Base-by-base conservation (phyloP, 2,113 vertebrate genomes). In the Neoarius graeffei region DNA sequence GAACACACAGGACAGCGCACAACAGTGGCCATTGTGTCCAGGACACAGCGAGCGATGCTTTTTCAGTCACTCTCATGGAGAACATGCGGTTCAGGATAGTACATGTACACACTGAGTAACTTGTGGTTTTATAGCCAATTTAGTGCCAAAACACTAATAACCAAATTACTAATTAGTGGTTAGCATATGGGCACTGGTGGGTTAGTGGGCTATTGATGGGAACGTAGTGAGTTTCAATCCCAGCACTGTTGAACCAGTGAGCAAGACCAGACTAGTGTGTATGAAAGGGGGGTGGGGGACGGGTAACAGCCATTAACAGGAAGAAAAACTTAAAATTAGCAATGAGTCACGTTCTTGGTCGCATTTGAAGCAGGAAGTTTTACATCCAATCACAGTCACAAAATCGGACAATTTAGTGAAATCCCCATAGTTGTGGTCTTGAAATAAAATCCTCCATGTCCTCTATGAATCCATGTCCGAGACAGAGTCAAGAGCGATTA, bases 21-120 rank as follows among this genome's bases (percentile, higher is more conserved):
- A 89, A 90, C 73, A 88, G 84, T 60, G 42, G 57, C 67, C 66
- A 88, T 90, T 89, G 89, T 91, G 80, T 82, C 71, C 74, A 7
- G 56, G 52, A 77, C 52, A 84, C 66, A 89, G 76, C 35, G 74
- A 35, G 56, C 42, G 50, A 42, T 25, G 15, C 23, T 54, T 83
- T 8, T 48, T 73, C 73, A 0, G 54, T 7, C n/a, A 76, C 73
- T 76, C 48, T 74, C 20, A 74, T 42, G 1, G 20, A 73, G 30
- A 73, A 73, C 15, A 25, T 71, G 30, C 7, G 15, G 27, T 19
- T 35, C 67, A 0, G 13, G 1, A 17, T 19, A 42, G 30, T 20
- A 35, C 5, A 27, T 14, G 4, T 4, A n/a, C 25, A n/a, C 25
- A n/a, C 64, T 66, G 25, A 66, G 25, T 15, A 27, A 27, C 17